phyloP scores from a whole-genome alignment of 2,113 vertebrate species.

The Crotalus helleri region DNA sequence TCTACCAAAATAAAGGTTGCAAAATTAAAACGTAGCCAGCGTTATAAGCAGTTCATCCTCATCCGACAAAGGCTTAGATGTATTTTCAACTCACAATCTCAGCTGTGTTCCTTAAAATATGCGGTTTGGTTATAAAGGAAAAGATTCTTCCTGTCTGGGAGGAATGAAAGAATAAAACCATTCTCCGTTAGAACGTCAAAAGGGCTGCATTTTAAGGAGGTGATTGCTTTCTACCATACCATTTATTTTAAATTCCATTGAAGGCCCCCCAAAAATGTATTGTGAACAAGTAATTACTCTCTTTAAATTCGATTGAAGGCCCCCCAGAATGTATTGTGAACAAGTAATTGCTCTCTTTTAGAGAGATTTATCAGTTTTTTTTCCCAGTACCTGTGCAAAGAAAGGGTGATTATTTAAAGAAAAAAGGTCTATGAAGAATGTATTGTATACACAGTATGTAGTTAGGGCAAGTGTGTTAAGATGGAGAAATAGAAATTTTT shows the following conservation, averaged over 20 bases:
- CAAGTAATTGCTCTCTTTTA: slow-evolving; percentile 14
- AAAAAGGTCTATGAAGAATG: slow-evolving; percentile 1
- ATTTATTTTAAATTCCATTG: slow-evolving; percentile 39
- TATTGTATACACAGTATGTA: background rate
- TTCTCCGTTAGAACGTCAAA: slow-evolving; percentile 35
- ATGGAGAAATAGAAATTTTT: background rate
- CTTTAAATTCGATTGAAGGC: slow-evolving; percentile 33
- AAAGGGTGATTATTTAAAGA: background rate
- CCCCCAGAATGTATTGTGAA: background rate
- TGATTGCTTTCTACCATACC: background rate
- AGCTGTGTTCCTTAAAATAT: slow-evolving; percentile 20
- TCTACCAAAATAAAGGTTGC: slow-evolving; percentile 13
- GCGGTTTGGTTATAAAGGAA: slow-evolving; percentile 39
- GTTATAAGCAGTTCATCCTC: background rate
- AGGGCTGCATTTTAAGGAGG: slow-evolving; percentile 35
- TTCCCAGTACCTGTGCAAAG: background rate
- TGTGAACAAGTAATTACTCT: slow-evolving; percentile 8
- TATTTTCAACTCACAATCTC: slow-evolving; percentile 21
- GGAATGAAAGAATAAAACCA: slow-evolving; percentile 44
- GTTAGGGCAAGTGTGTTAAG: background rate
- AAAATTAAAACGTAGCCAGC: slow-evolving; percentile 35
- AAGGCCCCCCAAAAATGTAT: background rate
- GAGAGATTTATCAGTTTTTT: slow-evolving; percentile 26
- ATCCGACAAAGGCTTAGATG: slow-evolving; percentile 30
- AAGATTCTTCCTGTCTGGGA: slow-evolving; percentile 35